Evolutionary conservation across 2,888 invertebrate genomes (phyloP).

Genomic region (Molorchus minor): DNA sequence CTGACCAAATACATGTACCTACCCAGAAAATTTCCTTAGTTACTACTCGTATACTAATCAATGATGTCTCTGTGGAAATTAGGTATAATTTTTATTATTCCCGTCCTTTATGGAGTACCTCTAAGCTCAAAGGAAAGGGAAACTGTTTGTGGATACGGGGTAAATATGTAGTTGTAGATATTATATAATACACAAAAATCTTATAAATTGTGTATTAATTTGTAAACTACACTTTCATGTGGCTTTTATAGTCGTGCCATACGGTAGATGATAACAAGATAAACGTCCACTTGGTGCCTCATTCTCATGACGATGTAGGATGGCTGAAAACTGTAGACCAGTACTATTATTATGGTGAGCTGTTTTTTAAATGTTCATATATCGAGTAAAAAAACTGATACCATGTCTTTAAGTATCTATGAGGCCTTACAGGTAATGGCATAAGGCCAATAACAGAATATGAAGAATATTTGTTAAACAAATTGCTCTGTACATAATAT

Average conservation of each 20-base stretch:
- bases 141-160: conserved; percentile 8
- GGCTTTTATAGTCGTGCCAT: conserved; percentile 63
- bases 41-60: no score
- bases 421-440: no score
- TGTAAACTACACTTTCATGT: background rate
- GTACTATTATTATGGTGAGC: conserved; percentile 44
- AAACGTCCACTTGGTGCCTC: conserved; percentile 84
- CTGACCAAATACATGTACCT: no score
- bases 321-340: conserved; percentile 81
- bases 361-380: no score
- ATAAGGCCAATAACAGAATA: no score
- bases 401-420: no score
- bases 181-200: background rate
- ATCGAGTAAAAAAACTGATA: no score
- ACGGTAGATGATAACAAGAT: conserved; percentile 67
- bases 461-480: no score
- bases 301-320: conserved; percentile 87
- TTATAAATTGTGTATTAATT: background rate
- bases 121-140: background rate
- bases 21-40: no score
- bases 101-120: conserved; percentile 2
- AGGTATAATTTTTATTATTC: no score
- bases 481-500: no score
- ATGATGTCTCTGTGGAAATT: no score
- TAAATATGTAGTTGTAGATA: conserved; percentile 4